Base-by-base conservation (phyloP, 2,797 vertebrate species). In the Enteromius thamalakanensis region DNA sequence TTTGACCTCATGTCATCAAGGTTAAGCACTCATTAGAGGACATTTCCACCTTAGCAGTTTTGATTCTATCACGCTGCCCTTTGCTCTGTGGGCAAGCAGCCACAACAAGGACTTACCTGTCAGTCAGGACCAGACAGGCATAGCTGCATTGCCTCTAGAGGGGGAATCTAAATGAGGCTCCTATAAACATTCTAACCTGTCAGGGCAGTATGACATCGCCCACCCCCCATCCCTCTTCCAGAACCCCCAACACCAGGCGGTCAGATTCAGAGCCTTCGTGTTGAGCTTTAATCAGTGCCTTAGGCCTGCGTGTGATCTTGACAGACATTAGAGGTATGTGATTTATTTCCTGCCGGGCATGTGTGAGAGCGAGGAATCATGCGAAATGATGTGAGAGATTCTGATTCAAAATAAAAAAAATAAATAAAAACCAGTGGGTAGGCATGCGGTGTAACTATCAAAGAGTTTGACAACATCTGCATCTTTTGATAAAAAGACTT, bases 101-200 rank as follows among this genome's bases (percentile, higher is more conserved):
- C 67, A 65, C 74, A 14, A 19, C 55, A 26, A 71, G 67, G 53
- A 72, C 71, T 68, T 34, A 69, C 34, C 80, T 85, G 84, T 82
- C 84, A 82, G 53, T 85, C 84, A 78, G 78, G 51, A 76, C 49
- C 53, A 47, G 60, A 49, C 64, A 45, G 64, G 69, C 75, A 76
- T 45, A 76, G 79, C 37, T 40, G 67, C 62, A 75, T 58, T 70
- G 69, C 55, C 76, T 85, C 11, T 69, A 34, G 77, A 77, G 51
- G 60, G 26, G 40, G 81, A 84, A 74, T 58, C 45, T 19, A 79
- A 85, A 75, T 65, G 23, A 85, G 79, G 53, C 51, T 75, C 69
- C 71, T 19, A 62, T 84, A 84, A 81, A 84, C 70, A 72, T 51
- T 45, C 58, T 76, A 64, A 87, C 69, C 79, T 85, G 78, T 77